Conservation (phyloP, 2,888 invertebrate genomes). For the Clepsis dumicolana region DNA sequence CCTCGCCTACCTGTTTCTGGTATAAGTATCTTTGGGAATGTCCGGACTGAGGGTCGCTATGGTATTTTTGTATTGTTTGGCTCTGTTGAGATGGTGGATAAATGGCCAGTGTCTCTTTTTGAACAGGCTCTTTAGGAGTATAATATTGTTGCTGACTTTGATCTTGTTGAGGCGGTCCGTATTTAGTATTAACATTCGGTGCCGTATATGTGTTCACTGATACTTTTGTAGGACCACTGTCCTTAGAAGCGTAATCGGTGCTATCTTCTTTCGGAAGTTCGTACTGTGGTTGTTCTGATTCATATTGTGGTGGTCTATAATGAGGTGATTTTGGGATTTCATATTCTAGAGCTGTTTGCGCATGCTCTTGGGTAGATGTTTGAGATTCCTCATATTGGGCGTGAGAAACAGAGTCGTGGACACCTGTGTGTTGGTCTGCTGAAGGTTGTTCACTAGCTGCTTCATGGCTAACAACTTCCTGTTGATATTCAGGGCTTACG, state of each 20-base stretch:
- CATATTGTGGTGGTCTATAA: conserved; percentile 50
- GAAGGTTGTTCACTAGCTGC: conserved; percentile 53
- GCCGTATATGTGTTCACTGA: conserved; percentile 26
- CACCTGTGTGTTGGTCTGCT: conserved; percentile 47
- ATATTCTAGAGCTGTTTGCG: conserved; percentile 50
- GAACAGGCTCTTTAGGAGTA: conserved; percentile 54
- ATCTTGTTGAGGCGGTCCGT: conserved; percentile 47
- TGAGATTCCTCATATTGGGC: conserved; percentile 60
- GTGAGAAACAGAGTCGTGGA: conserved; percentile 48
- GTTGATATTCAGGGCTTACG: conserved; percentile 66
- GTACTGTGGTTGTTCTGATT: conserved; percentile 51
- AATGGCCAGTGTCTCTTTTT: conserved; percentile 60
- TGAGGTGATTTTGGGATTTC: conserved; percentile 52
- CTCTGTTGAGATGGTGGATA: conserved; percentile 60
- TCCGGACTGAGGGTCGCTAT: conserved; percentile 56
- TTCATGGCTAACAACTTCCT: conserved; percentile 53
- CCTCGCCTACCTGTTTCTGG: conserved; percentile 61
- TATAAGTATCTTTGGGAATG: conserved; percentile 67
- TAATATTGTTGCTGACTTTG: conserved; percentile 58
- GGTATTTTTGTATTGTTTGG: conserved; percentile 57
- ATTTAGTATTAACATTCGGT: conserved; percentile 25
- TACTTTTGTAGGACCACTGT: conserved; percentile 27
- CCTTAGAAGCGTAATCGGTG: conserved; percentile 20
- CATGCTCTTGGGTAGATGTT: conserved; percentile 41
- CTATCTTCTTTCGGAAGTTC: conserved; percentile 50